Conservation (phyloP, 2,888 invertebrate species). For the Agrilus cyanescens region DNA sequence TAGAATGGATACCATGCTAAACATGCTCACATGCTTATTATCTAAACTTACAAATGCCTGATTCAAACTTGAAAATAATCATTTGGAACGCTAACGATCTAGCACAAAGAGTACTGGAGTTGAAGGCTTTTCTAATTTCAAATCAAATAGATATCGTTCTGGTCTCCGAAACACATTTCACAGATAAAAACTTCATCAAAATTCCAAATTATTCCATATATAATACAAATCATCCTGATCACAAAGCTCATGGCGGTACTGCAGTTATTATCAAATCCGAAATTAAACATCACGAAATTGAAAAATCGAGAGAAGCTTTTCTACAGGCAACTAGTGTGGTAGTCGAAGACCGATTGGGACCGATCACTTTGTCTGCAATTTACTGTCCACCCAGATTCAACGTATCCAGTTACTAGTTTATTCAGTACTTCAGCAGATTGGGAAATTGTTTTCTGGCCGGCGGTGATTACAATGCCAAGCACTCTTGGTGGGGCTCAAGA, state of each 20-base stretch:
- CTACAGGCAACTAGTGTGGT: slow-evolving; percentile 13
- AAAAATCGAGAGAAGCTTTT: no score
- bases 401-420: slow-evolving; percentile 11
- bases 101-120: background rate
- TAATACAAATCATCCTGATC: background rate
- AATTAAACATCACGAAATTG: no score
- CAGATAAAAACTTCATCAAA: background rate
- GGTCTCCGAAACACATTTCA: background rate
- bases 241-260: background rate
- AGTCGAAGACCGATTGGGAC: slow-evolving; percentile 7
- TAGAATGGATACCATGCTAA: background rate
- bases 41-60: background rate
- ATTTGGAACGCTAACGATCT: background rate
- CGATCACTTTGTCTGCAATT: slow-evolving; percentile 11
- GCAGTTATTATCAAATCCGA: background rate
- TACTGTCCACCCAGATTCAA: slow-evolving; percentile 12
- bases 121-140: background rate
- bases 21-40: background rate
- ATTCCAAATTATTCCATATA: background rate
- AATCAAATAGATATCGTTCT: background rate
- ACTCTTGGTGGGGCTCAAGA: slow-evolving; percentile 9
- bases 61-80: background rate
- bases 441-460: slow-evolving; percentile 11
- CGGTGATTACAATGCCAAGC: slow-evolving; percentile 8
- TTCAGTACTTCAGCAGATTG: slow-evolving; percentile 10